Conservation (phyloP, 2,113 vertebrate genomes). For the Sakesphorus luctuosus region DNA sequence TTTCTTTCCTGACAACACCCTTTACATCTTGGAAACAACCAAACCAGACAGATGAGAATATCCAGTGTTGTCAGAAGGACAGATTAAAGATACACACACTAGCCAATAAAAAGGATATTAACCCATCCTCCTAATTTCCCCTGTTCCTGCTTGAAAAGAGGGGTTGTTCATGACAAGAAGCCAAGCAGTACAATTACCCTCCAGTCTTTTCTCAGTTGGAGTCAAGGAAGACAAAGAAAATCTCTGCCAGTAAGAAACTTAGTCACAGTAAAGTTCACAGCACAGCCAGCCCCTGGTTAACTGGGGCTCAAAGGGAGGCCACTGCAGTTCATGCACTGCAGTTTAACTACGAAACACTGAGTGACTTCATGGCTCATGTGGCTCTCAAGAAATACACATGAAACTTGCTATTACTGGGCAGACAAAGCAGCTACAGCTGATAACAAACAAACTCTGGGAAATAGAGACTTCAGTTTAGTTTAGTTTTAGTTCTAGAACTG, state of each 20-base stretch:
- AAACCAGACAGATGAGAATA: constrained; percentile 27
- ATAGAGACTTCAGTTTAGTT: neutral
- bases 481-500: neutral
- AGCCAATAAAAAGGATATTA: neutral
- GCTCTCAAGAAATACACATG: neutral
- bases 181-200: constrained; percentile 27
- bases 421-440: neutral
- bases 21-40: constrained; percentile 26
- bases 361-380: neutral
- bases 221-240: constrained; percentile 41
- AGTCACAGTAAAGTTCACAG: constrained; percentile 17
- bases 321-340: constrained; percentile 23
- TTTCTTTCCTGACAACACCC: constrained; percentile 64
- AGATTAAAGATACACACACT: constrained; percentile 8
- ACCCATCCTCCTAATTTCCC: constrained; percentile 24
- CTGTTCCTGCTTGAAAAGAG: neutral
- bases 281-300: constrained; percentile 39
- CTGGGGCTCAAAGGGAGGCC: constrained; percentile 39
- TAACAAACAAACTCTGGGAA: neutral
- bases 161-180: neutral
- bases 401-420: constrained; percentile 3
- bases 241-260: constrained; percentile 8
- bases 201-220: constrained; percentile 19
- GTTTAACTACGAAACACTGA: constrained; percentile 6
- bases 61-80: constrained; percentile 18